Percentiles rank a stretch among this genome's conserved stretches.
These are phyloP conservation scores for Dolichomitus sp. DNA, from an alignment of 2,888 invertebrate genomes.

Conservation along the genomic window DNA sequence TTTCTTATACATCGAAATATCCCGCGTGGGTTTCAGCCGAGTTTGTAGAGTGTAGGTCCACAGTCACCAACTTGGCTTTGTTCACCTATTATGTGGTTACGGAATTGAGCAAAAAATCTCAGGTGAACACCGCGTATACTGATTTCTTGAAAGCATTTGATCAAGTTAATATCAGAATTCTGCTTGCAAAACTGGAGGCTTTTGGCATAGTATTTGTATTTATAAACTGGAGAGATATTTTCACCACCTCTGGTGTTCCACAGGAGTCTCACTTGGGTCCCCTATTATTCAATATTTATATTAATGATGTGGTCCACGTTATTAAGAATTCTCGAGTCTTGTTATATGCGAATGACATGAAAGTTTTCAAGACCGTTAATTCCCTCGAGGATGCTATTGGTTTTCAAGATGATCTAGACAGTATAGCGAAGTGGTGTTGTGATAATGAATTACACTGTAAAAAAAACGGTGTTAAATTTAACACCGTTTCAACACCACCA, in stretches of 20 bases:
- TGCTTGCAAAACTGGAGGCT: conserved; percentile 59
- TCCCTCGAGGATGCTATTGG: neutral
- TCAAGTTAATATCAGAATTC: conserved; percentile 62
- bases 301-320: too few species aligned
- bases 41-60: conserved; percentile 58
- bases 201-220: conserved; percentile 51
- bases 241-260: too few species aligned
- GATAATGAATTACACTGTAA: too few species aligned
- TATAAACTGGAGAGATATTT: conserved; percentile 60
- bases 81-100: conserved; percentile 61
- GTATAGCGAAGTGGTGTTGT: neutral
- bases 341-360: neutral
- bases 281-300: too few species aligned
- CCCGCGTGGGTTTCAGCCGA: neutral
- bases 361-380: neutral
- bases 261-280: too few species aligned
- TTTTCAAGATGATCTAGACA: neutral
- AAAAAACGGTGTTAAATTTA: too few species aligned
- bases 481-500: too few species aligned
- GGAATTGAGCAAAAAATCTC: conserved; percentile 52
- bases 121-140: conserved; percentile 67
- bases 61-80: conserved; percentile 60
- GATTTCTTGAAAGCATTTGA: conserved; percentile 74
- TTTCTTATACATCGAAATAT: neutral
- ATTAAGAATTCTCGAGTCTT: neutral